Evolutionary conservation across 1,140 invertebrate species (phyloP).

Genomic region (Ganaspis sp.): DNA sequence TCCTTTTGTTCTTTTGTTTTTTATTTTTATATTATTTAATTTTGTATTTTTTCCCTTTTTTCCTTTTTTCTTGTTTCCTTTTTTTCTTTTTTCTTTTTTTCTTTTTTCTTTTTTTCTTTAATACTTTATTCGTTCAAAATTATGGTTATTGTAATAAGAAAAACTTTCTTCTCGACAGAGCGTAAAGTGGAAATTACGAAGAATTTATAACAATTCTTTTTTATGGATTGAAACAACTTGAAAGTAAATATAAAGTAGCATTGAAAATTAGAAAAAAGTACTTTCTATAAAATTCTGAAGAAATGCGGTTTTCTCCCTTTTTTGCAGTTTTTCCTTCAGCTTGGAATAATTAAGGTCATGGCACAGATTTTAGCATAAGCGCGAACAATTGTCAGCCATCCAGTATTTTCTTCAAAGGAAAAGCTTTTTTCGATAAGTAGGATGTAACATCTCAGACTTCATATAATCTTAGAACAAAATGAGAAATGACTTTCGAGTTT

Average conservation of each 20-base stretch:
- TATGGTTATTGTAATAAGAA: no score
- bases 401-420: not conserved
- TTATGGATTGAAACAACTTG: not conserved
- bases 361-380: conserved; percentile 11
- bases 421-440: conserved; percentile 3
- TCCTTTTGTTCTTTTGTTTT: no score
- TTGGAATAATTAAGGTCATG: conserved; percentile 11
- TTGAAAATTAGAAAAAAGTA: not conserved
- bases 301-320: not conserved
- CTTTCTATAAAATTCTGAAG: not conserved
- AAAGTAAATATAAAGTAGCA: not conserved
- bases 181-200: no score
- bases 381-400: not conserved
- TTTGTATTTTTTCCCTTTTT: no score
- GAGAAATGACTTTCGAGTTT: not conserved
- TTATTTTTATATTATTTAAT: no score
- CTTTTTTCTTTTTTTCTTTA: no score
- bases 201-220: no score
- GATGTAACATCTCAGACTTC: not conserved
- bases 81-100: no score
- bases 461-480: not conserved
- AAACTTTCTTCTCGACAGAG: no score
- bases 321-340: not conserved
- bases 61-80: no score
- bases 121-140: no score